A percentile compares a stretch with the other conserved stretches of the same genome.
Evolutionary conservation across 1,140 invertebrate species (phyloP).

Genomic region (Mya arenaria): DNA sequence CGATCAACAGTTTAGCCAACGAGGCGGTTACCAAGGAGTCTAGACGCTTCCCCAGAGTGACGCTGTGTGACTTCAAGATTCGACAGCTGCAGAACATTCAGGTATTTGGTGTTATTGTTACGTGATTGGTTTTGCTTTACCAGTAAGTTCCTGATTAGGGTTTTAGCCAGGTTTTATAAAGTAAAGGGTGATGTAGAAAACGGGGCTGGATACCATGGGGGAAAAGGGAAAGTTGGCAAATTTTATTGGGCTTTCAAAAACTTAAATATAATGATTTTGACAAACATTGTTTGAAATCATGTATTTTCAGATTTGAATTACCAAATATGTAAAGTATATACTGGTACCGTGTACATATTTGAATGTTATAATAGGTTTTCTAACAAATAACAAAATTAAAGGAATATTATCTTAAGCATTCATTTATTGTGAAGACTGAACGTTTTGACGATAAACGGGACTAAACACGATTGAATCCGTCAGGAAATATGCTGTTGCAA

Average conservation of each 20-base stretch:
- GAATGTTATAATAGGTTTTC: no score
- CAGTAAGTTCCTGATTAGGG: no score
- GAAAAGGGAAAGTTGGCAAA: no score
- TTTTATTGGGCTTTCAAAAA: not conserved
- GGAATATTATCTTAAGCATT: no score
- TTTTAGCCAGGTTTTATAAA: not conserved
- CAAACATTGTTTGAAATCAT: not conserved
- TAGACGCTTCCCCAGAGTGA: slow-evolving; percentile 79
- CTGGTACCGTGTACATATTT: no score
- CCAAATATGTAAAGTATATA: no score
- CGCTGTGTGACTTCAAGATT: slow-evolving; percentile 83
- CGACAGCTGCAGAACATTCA: slow-evolving; percentile 79
- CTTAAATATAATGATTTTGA: not conserved
- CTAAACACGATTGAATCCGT: no score
- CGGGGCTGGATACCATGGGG: not conserved
- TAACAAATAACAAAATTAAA: no score
- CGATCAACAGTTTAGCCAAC: slow-evolving; percentile 78
- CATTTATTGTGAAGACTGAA: no score
- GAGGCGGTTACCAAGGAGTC: slow-evolving; percentile 80
- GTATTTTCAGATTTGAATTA: not conserved
- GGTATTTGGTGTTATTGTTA: slow-evolving; percentile 60
- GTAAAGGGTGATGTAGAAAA: not conserved
- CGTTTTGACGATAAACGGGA: no score
- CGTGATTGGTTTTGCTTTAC: no score
- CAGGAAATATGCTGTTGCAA: no score